Base-by-base conservation (phyloP, 1,140 invertebrate species). In the Octopus sinensis region DNA sequence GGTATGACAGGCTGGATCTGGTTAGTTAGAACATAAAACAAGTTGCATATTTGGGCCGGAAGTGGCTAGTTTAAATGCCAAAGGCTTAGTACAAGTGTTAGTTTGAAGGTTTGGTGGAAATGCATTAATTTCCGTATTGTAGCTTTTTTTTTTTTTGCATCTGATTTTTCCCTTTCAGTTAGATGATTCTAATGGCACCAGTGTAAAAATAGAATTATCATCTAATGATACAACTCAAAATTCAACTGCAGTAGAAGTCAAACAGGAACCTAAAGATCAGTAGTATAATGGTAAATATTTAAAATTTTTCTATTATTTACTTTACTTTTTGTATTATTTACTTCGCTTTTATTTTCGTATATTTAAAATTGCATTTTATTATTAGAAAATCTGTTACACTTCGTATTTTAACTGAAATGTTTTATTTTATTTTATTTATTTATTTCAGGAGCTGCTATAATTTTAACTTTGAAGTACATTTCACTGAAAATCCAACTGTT, bases 191-290 rank as follows among this genome's bases (percentile, higher is more conserved):
- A 73, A 73, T 73, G 6, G 68, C 68, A 7, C 68, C 17, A 73
- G 17, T 73, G 68, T 73, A 13, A 73, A 73, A 23, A 73, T 73
- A n/a, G 68, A 73, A 13, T 6, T 73, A 12, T 23, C 68, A 17
- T 13, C 68, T n/a, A 73, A 73, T 73, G 68, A 73, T 73, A 73
- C 68, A 73, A 23, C 68, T n/a, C 68, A 73, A 17, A 73, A 73
- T 13, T 73, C 68, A 4, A 17, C 68, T n/a, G 13, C 7, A 1
- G 68, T 6, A n/a, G 68, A 73, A 6, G 68, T 73, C 30, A 73
- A 73, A 73, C 17, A 73, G 13, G 68, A 73, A 23, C 68, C 68
- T 6, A 73, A 73, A 6, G 68, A 73, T n/a, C 30, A 73, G 30
- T 13, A 17, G 30, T 9, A 13, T 10, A 13, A n/a, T 73, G 68